A percentile compares a stretch with the other conserved stretches of the same genome.
phyloP scores from a whole-genome alignment of 1,140 invertebrate species.

The Drosophila sp. region DNA sequence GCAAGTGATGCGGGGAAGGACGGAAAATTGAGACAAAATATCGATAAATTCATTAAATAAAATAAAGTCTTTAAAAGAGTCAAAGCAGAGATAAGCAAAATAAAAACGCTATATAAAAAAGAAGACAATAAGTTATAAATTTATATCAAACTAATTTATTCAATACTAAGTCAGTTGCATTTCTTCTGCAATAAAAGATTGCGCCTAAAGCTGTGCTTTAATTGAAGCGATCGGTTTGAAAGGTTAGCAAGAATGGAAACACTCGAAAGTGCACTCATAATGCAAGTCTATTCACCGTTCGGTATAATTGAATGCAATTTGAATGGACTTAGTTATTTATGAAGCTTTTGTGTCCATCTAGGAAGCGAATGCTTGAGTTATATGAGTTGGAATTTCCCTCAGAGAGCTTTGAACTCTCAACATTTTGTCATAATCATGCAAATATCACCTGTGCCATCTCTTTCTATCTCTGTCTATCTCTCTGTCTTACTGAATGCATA shows the following conservation, averaged over 20 bases:
- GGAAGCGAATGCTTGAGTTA: constrained; percentile 25
- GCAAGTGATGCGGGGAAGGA: too few species aligned
- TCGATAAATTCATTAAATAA: too few species aligned
- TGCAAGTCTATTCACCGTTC: constrained; percentile 1
- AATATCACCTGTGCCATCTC: constrained; percentile 67
- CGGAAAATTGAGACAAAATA: too few species aligned
- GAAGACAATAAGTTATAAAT: not conserved
- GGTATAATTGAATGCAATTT: constrained; percentile 47
- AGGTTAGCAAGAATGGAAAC: not conserved
- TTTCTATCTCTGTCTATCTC: not conserved
- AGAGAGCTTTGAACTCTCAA: constrained; percentile 65
- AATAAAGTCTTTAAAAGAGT: too few species aligned
- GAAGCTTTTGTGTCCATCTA: constrained; percentile 20
- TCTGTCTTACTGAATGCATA: constrained; percentile 44
- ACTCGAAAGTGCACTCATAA: constrained; percentile 20
- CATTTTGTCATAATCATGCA: constrained; percentile 76
- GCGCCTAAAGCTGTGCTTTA: constrained; percentile 45
- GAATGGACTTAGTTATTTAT: constrained; percentile 45
- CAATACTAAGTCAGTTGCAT: not conserved
- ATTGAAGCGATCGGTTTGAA: not conserved
- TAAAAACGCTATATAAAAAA: too few species aligned
- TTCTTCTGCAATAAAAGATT: not conserved
- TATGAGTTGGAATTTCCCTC: constrained; percentile 27
- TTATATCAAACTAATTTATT: not conserved
- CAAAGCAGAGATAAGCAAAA: too few species aligned